Percentiles rank a stretch among this genome's conserved stretches.
Conservation (phyloP, 2,113 vertebrate species). For the mouse (Mus musculus) region GRCm39 chr14:103623001-103623500, state of each 20-base stretch:
- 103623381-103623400: background rate
- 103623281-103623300: background rate
- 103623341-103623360: background rate
- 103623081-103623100: background rate
- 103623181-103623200: background rate
- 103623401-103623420: background rate
- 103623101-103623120: background rate
- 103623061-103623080: background rate
- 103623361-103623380: background rate
- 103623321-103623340: background rate
- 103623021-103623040: background rate
- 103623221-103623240: background rate
- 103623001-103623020: background rate
- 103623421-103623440: background rate
- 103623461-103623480: background rate
- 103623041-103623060: background rate
- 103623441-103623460: background rate
- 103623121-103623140: background rate
- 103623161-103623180: background rate
- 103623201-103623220: background rate
- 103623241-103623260: background rate
- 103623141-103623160: background rate
- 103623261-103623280: background rate
- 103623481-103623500: slow-evolving; percentile 5
- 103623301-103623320: background rate